Percentiles rank a stretch among this genome's conserved stretches.
phyloP scores from a whole-genome alignment of 2,888 invertebrate species.

The Trachelus stipa region DNA sequence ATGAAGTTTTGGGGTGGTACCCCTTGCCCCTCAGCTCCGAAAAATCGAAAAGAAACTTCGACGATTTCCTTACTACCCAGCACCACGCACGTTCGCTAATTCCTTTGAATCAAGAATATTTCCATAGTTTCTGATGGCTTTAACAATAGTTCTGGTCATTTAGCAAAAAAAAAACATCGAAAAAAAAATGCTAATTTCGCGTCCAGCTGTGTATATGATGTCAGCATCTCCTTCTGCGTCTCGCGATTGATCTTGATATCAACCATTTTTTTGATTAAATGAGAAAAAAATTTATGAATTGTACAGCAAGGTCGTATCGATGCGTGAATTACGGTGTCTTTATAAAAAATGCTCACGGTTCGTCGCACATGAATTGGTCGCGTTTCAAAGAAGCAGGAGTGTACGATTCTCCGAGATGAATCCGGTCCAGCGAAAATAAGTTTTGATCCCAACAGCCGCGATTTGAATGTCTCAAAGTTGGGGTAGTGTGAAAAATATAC shows the following conservation, averaged over 20 bases:
- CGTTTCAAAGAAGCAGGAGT: background rate
- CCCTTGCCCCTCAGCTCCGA: no score
- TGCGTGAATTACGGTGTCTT: background rate
- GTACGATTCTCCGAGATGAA: background rate
- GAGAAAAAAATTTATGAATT: background rate
- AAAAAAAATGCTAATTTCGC: no score
- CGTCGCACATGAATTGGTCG: slow-evolving; percentile 12
- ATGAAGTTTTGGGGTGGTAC: no score
- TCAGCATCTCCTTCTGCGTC: no score
- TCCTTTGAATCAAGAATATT: no score
- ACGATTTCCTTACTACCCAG: no score
- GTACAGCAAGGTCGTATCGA: background rate
- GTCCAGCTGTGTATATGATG: no score
- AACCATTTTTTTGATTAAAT: background rate
- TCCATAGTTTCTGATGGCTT: no score
- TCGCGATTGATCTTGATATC: background rate
- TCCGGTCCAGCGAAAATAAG: slow-evolving; percentile 17
- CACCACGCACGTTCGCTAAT: no score
- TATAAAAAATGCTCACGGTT: slow-evolving; percentile 14
- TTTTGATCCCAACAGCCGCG: background rate
- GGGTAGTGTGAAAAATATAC: slow-evolving; percentile 20
- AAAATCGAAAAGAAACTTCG: no score
- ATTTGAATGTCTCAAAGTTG: slow-evolving; percentile 22
- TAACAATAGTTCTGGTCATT: no score
- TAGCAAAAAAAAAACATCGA: no score